Conservation (phyloP, 2,888 invertebrate genomes). For the Mythimna lalbum region DNA sequence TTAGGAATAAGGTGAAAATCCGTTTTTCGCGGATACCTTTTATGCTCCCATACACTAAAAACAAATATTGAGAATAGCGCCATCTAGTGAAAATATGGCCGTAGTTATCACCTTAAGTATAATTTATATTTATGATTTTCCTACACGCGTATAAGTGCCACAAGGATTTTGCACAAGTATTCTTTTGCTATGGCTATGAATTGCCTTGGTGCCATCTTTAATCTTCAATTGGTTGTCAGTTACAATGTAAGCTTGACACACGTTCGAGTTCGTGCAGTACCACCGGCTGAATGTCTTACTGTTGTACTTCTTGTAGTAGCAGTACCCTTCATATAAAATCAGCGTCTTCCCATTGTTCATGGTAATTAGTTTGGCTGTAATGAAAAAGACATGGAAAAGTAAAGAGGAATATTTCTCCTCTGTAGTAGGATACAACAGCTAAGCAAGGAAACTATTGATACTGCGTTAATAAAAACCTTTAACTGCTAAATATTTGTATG, state of each 20-base stretch:
- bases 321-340: slow-evolving; percentile 39
- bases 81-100: too few species aligned
- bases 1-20: too few species aligned
- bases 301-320: slow-evolving; percentile 40
- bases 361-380: slow-evolving; percentile 49
- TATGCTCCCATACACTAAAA: too few species aligned
- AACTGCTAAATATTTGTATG: not conserved
- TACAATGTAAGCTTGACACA: slow-evolving; percentile 34
- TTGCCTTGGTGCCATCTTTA: slow-evolving; percentile 11
- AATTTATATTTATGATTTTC: not conserved
- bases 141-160: slow-evolving; percentile 27
- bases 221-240: slow-evolving; percentile 23
- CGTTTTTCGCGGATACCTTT: too few species aligned
- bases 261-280: slow-evolving; percentile 37
- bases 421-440: not conserved
- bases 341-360: slow-evolving; percentile 48
- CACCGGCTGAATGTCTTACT: slow-evolving; percentile 39
- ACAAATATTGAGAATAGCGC: too few species aligned
- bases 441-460: slow-evolving; percentile 2
- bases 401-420: not conserved
- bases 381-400: not conserved
- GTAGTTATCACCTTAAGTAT: not conserved
- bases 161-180: slow-evolving; percentile 19
- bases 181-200: slow-evolving; percentile 22
- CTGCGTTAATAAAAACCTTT: not conserved